Conservation (phyloP, 2,113 vertebrate genomes). For the Urocitellus parryii region DNA sequence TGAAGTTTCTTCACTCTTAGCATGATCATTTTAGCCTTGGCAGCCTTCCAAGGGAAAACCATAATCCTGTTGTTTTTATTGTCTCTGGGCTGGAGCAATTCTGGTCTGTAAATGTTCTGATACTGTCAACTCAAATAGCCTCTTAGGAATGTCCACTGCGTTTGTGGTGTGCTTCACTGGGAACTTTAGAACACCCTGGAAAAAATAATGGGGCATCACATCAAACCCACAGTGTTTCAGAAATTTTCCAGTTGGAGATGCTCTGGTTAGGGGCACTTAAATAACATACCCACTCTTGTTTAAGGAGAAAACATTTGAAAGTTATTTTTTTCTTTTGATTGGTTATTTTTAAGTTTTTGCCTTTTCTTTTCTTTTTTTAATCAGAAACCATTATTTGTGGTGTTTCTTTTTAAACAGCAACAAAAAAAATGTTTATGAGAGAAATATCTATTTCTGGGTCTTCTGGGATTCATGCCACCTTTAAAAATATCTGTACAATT, state of each 20-base stretch:
- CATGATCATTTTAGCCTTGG: not conserved
- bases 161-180: not conserved
- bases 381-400: constrained; percentile 6
- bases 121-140: not conserved
- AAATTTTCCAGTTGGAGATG: constrained; percentile 54
- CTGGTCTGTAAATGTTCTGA: constrained; percentile 10
- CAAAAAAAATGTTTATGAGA: constrained; percentile 32
- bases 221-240: not conserved
- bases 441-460: constrained; percentile 41
- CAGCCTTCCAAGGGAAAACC: constrained; percentile 30
- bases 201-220: not conserved
- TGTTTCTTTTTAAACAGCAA: not conserved
- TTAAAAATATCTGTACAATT: constrained; percentile 49
- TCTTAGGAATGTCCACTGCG: constrained; percentile 39
- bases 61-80: constrained; percentile 62
- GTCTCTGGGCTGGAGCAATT: constrained; percentile 40
- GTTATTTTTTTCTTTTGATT: not conserved
- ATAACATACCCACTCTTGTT: constrained; percentile 13
- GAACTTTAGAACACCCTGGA: not conserved
- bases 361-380: not conserved
- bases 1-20: not conserved
- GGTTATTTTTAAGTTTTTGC: not conserved
- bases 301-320: not conserved
- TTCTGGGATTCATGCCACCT: not conserved
- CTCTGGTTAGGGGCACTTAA: not conserved